These are phyloP conservation scores for Pristionchus fissidentatus DNA, from an alignment of 2,888 invertebrate genomes.

Conservation along the genomic window DNA sequence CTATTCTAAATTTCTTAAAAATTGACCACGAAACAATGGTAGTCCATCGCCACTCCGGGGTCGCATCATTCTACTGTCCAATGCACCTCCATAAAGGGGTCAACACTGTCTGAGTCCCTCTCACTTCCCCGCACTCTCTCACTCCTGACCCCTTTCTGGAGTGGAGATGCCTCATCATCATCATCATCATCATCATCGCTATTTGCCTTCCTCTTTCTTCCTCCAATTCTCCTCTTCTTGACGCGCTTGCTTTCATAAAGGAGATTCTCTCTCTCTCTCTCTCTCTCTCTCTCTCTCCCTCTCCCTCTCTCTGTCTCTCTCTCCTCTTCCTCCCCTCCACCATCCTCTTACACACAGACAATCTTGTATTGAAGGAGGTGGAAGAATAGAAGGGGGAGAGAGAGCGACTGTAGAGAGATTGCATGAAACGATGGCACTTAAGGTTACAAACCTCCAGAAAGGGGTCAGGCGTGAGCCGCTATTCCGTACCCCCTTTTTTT, in stretches of 20 bases:
- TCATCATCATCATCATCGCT: not conserved
- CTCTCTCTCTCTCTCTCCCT: not conserved
- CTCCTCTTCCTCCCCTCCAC: not conserved
- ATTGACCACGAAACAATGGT: too few relatives aligned
- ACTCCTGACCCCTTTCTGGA: not conserved
- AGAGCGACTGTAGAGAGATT: too few relatives aligned
- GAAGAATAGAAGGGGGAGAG: constrained; percentile 7
- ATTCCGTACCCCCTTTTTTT: too few relatives aligned
- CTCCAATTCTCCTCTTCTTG: not conserved
- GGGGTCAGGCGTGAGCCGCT: too few relatives aligned
- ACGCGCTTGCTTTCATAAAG: constrained; percentile 7
- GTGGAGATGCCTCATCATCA: not conserved
- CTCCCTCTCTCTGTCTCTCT: constrained; percentile 1
- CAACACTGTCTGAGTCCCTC: too few relatives aligned
- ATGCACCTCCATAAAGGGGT: too few relatives aligned
- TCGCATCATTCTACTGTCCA: too few relatives aligned
- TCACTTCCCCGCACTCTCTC: not conserved
- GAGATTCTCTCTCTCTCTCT: constrained; percentile 3
- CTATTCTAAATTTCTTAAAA: too few relatives aligned
- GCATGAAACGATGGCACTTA: too few relatives aligned
- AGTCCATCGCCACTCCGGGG: too few relatives aligned
- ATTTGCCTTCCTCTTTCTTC: not conserved
- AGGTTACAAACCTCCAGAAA: too few relatives aligned
- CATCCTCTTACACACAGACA: not conserved
- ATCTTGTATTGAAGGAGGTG: constrained; percentile 18